These are phyloP conservation scores for Hypotaenidia okinawae DNA, from an alignment of 2,797 vertebrate genomes.

Conservation along the genomic window DNA sequence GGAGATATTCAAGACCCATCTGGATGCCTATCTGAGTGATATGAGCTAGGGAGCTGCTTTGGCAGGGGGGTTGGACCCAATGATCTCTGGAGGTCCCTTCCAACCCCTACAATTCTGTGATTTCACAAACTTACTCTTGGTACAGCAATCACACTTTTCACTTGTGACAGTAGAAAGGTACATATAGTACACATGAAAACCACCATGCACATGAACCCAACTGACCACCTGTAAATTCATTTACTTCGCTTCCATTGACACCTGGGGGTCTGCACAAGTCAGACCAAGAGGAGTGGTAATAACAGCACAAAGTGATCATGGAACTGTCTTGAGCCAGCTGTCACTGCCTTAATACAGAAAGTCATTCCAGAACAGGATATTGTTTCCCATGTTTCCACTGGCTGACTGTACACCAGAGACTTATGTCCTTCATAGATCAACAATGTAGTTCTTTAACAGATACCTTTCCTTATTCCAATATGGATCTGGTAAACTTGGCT, in stretches of 20 bases:
- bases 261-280: background rate
- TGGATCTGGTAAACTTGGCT: background rate
- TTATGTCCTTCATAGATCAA: background rate
- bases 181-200: background rate
- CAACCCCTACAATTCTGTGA: no score
- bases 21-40: no score
- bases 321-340: background rate
- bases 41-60: no score
- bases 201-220: rapidly evolving
- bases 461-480: background rate
- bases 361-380: background rate
- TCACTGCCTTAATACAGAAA: background rate
- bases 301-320: background rate
- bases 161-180: background rate
- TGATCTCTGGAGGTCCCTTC: no score
- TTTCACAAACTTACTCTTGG: background rate
- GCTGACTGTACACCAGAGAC: background rate
- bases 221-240: background rate
- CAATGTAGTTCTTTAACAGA: background rate
- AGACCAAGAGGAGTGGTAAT: background rate
- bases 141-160: background rate
- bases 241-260: background rate
- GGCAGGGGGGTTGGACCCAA: no score
- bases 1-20: no score
- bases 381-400: background rate